Conservation (phyloP, 92 coral and sea anemone genomes). For the Umimayanthus chanpuru region DNA sequence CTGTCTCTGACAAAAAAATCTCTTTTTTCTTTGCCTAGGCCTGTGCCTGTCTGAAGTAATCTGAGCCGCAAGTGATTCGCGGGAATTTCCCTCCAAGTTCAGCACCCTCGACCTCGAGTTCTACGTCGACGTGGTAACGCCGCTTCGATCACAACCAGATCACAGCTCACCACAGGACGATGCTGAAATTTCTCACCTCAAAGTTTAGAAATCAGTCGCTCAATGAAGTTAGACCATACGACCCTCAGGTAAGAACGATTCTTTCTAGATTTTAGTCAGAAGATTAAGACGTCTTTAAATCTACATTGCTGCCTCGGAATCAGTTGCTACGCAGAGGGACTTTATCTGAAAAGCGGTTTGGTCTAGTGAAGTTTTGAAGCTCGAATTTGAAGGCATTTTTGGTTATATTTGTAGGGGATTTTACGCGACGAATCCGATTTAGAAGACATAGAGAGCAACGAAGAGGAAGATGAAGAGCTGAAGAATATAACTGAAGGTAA, state of each 20-base stretch:
- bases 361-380: constrained; percentile 18
- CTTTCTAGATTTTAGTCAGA: background rate
- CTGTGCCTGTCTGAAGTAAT: constrained; percentile 47
- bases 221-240: constrained; percentile 98
- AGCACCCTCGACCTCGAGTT: constrained; percentile 41
- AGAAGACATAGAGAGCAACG: constrained; percentile 56
- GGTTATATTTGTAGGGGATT: constrained; percentile 57
- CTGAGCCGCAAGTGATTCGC: constrained; percentile 80
- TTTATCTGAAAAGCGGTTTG: constrained; percentile 1
- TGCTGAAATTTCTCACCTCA: constrained; percentile 92
- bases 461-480: constrained; percentile 86
- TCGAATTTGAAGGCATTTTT: constrained; percentile 17
- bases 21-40: constrained; percentile 32
- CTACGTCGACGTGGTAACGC: constrained; percentile 52
- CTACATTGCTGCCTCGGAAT: background rate
- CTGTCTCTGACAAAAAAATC: background rate
- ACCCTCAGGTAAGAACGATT: constrained; percentile 74
- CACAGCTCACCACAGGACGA: constrained; percentile 56
- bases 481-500: constrained; percentile 70
- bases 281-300: constrained; percentile 17
- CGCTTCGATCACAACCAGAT: constrained; percentile 9
- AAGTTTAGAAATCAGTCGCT: constrained; percentile 97
- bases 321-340: constrained; percentile 30
- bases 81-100: constrained; percentile 73
- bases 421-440: constrained; percentile 64